Percentiles rank a stretch among this genome's conserved stretches.
Evolutionary conservation across 2,113 vertebrate species (phyloP).

Genomic region (Trematocara variabile): DNA sequence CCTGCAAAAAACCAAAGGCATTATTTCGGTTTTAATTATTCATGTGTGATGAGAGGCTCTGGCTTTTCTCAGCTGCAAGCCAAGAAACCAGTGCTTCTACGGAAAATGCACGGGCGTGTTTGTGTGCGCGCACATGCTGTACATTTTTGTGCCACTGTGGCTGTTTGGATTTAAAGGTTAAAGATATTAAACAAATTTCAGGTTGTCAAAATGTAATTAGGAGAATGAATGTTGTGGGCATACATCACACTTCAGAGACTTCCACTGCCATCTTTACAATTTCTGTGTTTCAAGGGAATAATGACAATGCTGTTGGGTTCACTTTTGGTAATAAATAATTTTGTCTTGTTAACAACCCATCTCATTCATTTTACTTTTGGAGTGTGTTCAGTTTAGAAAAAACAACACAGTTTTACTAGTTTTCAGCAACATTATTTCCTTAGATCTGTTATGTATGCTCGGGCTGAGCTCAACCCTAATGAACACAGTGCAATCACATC

Average conservation of each 20-base stretch:
- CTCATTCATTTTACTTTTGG: background rate
- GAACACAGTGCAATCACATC: background rate
- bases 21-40: slow-evolving; percentile 72
- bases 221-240: background rate
- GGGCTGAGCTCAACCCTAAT: background rate
- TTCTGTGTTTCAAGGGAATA: background rate
- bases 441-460: background rate
- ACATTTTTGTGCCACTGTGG: background rate
- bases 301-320: background rate
- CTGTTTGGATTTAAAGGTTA: background rate
- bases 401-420: background rate
- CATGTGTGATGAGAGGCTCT: slow-evolving; percentile 58
- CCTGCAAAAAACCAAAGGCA: slow-evolving; percentile 60
- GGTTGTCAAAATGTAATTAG: background rate
- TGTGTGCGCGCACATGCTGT: background rate
- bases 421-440: background rate
- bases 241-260: background rate
- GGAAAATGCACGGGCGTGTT: background rate
- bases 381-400: background rate
- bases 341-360: background rate
- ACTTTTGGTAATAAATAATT: background rate
- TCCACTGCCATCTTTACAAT: background rate
- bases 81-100: slow-evolving; percentile 16
- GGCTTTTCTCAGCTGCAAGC: slow-evolving; percentile 29
- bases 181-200: background rate